phyloP scores from a whole-genome alignment of 2,888 invertebrate genomes.

The Pemphredon lugubris region DNA sequence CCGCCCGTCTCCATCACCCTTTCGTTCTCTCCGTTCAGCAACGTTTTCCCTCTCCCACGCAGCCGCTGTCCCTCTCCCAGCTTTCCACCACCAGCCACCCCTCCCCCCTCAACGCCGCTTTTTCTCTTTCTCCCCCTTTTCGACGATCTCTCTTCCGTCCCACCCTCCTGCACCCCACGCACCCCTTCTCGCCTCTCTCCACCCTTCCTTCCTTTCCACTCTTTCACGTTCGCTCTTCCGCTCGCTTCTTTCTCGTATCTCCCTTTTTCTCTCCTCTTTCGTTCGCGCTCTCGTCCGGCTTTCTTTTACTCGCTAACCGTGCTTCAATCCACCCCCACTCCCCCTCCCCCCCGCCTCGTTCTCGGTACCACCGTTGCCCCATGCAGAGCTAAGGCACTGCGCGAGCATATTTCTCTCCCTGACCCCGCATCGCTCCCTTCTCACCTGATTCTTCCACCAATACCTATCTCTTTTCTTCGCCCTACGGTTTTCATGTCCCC shows the following conservation, averaged over 20 bases:
- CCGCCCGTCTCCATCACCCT: not conserved
- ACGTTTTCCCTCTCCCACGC: slow-evolving; percentile 49
- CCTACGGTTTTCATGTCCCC: not conserved
- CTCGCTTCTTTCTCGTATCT: slow-evolving; percentile 20
- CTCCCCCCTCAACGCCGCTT: slow-evolving; percentile 1
- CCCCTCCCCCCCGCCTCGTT: not conserved
- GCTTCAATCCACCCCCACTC: slow-evolving; percentile 26
- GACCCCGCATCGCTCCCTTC: slow-evolving; percentile 47
- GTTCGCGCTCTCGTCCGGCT: slow-evolving; percentile 27
- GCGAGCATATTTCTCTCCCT: slow-evolving; percentile 55
- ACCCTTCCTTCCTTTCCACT: slow-evolving; percentile 30
- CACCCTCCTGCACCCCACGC: too few relatives aligned
- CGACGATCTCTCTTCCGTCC: not conserved
- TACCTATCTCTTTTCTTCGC: slow-evolving; percentile 24
- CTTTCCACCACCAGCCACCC: not conserved
- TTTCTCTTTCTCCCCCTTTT: not conserved
- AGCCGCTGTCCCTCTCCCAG: slow-evolving; percentile 35
- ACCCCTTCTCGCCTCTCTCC: slow-evolving; percentile 13
- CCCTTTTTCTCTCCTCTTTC: slow-evolving; percentile 16
- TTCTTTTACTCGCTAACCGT: slow-evolving; percentile 38
- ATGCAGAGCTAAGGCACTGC: slow-evolving; percentile 30
- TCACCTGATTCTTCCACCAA: slow-evolving; percentile 49
- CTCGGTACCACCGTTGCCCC: slow-evolving; percentile 13
- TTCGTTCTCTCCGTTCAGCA: slow-evolving; percentile 10
- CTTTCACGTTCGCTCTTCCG: slow-evolving; percentile 16